Evolutionary conservation across 2,113 vertebrate species (phyloP).

Genomic region (Anolis sagrei): DNA sequence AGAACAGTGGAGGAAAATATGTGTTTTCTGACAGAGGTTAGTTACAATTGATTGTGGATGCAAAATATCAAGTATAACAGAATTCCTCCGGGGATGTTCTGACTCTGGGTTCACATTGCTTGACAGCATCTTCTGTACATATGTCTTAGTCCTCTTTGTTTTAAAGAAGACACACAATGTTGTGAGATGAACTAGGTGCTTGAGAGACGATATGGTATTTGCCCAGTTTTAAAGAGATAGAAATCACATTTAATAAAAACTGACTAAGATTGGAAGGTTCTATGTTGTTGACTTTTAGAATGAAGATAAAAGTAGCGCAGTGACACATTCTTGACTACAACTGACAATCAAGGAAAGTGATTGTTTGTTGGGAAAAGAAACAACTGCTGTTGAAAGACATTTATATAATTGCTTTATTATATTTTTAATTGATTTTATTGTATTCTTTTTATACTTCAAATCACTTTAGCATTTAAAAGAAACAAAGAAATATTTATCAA

Average conservation of each 20-base stretch:
- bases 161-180: accelerated
- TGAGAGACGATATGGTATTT: background rate
- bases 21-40: conserved; percentile 45
- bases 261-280: background rate
- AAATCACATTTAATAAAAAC: background rate
- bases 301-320: background rate
- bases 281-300: background rate
- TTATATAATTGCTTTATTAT: no score
- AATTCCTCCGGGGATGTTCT: conserved; percentile 19
- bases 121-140: accelerated
- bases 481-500: no score
- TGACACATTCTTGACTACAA: background rate
- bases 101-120: background rate
- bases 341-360: background rate
- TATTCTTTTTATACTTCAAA: no score
- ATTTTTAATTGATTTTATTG: no score
- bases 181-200: accelerated
- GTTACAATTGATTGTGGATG: conserved; percentile 28
- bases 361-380: background rate
- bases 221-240: background rate
- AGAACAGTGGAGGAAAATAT: conserved; percentile 44
- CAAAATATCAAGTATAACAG: background rate
- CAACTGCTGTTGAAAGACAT: background rate
- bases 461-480: no score
- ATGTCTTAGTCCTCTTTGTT: accelerated